Evolutionary conservation across 1,140 invertebrate genomes (phyloP).

Genomic region (Gonatopus flavifemur): DNA sequence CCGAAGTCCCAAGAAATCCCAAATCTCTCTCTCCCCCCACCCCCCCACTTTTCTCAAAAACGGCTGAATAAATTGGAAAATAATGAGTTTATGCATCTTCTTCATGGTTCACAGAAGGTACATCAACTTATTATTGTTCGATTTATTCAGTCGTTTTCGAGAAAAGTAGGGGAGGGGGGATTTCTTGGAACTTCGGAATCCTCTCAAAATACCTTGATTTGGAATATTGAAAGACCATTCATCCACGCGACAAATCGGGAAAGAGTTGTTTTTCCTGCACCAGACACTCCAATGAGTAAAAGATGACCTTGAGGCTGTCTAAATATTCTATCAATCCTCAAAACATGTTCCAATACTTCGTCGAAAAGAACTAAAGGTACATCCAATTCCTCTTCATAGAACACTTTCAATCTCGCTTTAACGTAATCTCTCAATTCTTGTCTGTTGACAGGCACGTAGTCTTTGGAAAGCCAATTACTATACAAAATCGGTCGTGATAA

Average conservation of each 20-base stretch:
- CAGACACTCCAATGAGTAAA: constrained; percentile 94
- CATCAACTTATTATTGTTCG: too few relatives aligned
- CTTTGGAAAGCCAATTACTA: constrained; percentile 98
- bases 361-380: constrained; percentile 98
- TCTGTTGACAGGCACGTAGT: constrained; percentile 95
- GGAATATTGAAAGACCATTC: constrained; percentile 98
- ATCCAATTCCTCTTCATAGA: constrained; percentile 99
- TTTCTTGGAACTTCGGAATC: background rate
- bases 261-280: constrained; percentile 97
- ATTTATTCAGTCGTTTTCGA: too few relatives aligned
- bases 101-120: too few relatives aligned
- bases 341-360: constrained; percentile 97
- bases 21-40: too few relatives aligned
- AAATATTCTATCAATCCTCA: constrained; percentile 98
- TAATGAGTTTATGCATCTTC: too few relatives aligned
- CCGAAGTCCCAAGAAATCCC: too few relatives aligned
- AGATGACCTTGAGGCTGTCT: constrained; percentile 97
- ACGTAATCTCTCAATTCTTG: constrained; percentile 96
- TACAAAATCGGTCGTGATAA: constrained; percentile 92
- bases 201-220: constrained; percentile 89
- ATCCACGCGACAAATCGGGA: constrained; percentile 99
- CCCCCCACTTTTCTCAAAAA: too few relatives aligned
- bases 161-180: too few relatives aligned
- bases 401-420: constrained; percentile 95
- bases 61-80: too few relatives aligned